Percentiles rank a stretch among this genome's conserved stretches.
These are phyloP conservation scores for Mercenaria mercenaria DNA, from an alignment of 1,140 invertebrate genomes.

Conservation along the genomic window DNA sequence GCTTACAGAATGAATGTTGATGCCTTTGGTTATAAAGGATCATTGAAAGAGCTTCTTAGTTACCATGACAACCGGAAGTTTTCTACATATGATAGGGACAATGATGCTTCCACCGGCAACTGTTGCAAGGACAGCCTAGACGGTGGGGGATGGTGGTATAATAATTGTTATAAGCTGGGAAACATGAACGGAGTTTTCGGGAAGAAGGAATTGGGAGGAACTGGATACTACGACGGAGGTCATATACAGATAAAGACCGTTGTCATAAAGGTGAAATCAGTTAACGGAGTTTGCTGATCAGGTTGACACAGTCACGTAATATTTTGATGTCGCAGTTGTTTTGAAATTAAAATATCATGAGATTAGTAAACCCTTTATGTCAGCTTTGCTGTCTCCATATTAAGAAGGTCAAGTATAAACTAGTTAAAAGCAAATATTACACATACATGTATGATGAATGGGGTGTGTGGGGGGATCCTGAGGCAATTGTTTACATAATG, in stretches of 20 bases:
- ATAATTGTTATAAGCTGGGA: neutral
- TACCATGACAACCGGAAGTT: slow-evolving; percentile 58
- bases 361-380: too few species aligned
- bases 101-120: neutral
- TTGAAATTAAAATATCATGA: too few species aligned
- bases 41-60: slow-evolving; percentile 14
- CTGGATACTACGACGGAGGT: neutral
- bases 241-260: neutral
- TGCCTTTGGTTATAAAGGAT: slow-evolving; percentile 30
- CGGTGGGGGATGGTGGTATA: slow-evolving; percentile 46
- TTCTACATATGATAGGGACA: slow-evolving; percentile 49
- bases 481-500: too few species aligned
- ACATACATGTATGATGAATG: too few species aligned
- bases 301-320: too few species aligned
- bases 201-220: neutral
- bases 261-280: neutral
- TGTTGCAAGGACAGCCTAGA: neutral
- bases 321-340: too few species aligned
- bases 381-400: too few species aligned
- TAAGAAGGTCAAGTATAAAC: too few species aligned
- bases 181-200: neutral
- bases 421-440: too few species aligned
- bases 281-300: neutral
- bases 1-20: slow-evolving; percentile 47
- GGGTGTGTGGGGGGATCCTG: too few species aligned